Conservation (phyloP, 2,797 vertebrate genomes). For the Crenuchus spilurus region DNA sequence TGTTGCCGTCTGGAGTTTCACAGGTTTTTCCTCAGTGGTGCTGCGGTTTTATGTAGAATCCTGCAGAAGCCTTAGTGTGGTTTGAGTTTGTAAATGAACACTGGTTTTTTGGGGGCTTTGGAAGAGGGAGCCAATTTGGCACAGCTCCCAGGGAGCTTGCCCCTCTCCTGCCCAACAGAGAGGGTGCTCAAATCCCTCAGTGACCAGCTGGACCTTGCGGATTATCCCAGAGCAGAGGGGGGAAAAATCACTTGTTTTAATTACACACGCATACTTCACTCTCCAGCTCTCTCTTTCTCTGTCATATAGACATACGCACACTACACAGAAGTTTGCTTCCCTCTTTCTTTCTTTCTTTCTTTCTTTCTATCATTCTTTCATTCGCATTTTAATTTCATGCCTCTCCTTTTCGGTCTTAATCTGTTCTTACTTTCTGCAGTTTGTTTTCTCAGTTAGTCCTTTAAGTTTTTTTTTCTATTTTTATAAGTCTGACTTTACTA, state of each 20-base stretch:
- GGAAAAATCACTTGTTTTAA: constrained; percentile 81
- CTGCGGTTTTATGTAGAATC: neutral
- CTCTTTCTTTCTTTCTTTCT: constrained; percentile 36
- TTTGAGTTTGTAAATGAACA: constrained; percentile 8
- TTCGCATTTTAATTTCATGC: neutral
- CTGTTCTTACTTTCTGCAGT: neutral
- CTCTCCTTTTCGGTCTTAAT: neutral
- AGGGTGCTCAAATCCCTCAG: constrained; percentile 76
- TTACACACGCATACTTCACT: constrained; percentile 68
- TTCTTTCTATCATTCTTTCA: neutral
- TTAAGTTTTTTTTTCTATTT: neutral
- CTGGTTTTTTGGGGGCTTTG: constrained; percentile 32
- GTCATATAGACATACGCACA: constrained; percentile 21
- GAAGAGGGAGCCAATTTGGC: constrained; percentile 77
- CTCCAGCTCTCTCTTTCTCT: constrained; percentile 25
- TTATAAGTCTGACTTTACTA: neutral
- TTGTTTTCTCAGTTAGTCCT: neutral
- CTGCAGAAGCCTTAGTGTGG: neutral
- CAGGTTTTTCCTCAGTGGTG: neutral
- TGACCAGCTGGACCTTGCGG: constrained; percentile 79
- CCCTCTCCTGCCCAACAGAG: constrained; percentile 69
- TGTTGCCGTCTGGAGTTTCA: neutral
- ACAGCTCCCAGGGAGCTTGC: constrained; percentile 73
- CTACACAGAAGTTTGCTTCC: neutral
- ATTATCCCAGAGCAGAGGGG: constrained; percentile 73